Evolutionary conservation across 2,888 invertebrate species (phyloP).

Genomic region (Caenorhabditis sp.): DNA sequence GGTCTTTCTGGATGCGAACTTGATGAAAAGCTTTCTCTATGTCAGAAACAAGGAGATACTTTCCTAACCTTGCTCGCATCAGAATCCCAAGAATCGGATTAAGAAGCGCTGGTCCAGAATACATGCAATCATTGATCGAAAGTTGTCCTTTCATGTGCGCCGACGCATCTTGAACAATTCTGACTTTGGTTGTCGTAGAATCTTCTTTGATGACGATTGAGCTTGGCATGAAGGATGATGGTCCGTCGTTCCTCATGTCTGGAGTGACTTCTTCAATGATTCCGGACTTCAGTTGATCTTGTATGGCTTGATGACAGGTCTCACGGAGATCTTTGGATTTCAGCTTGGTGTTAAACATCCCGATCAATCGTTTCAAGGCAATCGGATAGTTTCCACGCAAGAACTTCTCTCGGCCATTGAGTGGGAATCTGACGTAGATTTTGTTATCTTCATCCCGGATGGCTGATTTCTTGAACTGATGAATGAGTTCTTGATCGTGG

Average conservation of each 20-base stretch:
- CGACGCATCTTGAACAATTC: slow-evolving; percentile 68
- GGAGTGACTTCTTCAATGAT: slow-evolving; percentile 38
- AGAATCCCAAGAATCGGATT: slow-evolving; percentile 56
- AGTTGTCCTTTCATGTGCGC: slow-evolving; percentile 12
- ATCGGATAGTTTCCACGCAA: not conserved
- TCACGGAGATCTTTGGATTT: too few relatives aligned
- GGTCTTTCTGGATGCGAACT: slow-evolving; percentile 52
- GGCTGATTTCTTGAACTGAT: not conserved
- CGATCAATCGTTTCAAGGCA: not conserved
- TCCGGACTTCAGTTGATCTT: not conserved
- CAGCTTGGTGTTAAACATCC: not conserved
- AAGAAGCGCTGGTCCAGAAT: slow-evolving; percentile 56
- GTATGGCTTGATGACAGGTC: not conserved
- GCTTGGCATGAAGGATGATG: too few relatives aligned
- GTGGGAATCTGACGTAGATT: not conserved
- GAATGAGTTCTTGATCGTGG: not conserved
- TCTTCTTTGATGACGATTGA: slow-evolving; percentile 47
- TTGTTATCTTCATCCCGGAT: not conserved
- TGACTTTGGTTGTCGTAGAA: slow-evolving; percentile 45
- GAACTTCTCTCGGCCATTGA: not conserved
- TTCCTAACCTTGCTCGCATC: slow-evolving; percentile 32
- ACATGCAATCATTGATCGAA: slow-evolving; percentile 65
- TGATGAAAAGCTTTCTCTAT: slow-evolving; percentile 76
- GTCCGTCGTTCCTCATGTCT: too few relatives aligned
- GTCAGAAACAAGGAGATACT: slow-evolving; percentile 62